Evolutionary conservation across 2,797 vertebrate species (phyloP).

Genomic region (Hippocampus kuda): DNA sequence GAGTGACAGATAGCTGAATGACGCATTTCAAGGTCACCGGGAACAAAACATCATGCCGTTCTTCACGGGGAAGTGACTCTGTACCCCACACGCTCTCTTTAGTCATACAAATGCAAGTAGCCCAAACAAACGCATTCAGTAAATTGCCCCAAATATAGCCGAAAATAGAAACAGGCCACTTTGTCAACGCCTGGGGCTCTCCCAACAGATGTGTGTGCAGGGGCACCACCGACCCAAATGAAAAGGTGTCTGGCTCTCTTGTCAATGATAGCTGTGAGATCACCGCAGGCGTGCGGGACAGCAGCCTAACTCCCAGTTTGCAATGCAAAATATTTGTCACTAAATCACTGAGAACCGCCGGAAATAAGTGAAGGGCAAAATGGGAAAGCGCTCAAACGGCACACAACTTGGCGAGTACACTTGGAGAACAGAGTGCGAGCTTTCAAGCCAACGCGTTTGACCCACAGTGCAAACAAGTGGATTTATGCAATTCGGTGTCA

Average conservation of each 20-base stretch:
- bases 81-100: conserved; percentile 1
- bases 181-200: conserved; percentile 10
- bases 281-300: conserved; percentile 8
- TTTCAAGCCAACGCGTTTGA: conserved; percentile 23
- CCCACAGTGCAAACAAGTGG: conserved; percentile 44
- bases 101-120: conserved; percentile 35
- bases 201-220: conserved; percentile 29
- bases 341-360: conserved; percentile 36
- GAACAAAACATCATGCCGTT: not conserved
- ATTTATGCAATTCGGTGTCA: conserved; percentile 49
- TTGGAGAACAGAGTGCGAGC: conserved; percentile 32
- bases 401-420: conserved; percentile 26
- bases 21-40: not conserved
- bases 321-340: conserved; percentile 14
- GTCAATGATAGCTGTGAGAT: conserved; percentile 13
- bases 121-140: conserved; percentile 37
- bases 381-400: conserved; percentile 42
- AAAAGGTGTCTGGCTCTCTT: conserved; percentile 11
- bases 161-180: conserved; percentile 40
- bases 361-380: conserved; percentile 25
- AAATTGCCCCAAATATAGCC: conserved; percentile 48
- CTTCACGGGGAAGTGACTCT: conserved; percentile 16
- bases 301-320: conserved; percentile 10
- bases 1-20: conserved; percentile 7
- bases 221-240: conserved; percentile 10